Conservation (phyloP, 2,888 invertebrate genomes). For the Noctua janthe region DNA sequence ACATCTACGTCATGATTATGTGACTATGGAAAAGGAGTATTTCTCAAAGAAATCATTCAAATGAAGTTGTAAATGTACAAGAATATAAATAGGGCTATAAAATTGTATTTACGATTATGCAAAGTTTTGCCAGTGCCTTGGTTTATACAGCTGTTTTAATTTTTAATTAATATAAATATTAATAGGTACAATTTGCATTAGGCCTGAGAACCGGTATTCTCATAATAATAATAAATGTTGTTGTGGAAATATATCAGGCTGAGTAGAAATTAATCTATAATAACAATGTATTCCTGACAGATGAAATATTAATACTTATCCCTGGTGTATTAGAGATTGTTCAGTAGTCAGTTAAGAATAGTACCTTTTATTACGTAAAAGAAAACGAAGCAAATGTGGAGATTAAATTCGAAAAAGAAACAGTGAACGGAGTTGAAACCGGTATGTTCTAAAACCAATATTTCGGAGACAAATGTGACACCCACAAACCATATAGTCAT, state of each 20-base stretch:
- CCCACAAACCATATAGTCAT: too few species aligned
- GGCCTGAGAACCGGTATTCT: slow-evolving; percentile 14
- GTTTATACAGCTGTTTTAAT: slow-evolving; percentile 34
- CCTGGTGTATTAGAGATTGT: not conserved
- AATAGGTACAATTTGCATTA: slow-evolving; percentile 38
- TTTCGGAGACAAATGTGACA: too few species aligned
- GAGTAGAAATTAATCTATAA: not conserved
- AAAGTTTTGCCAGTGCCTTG: slow-evolving; percentile 30
- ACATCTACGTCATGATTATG: not conserved
- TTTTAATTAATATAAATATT: slow-evolving; percentile 50
- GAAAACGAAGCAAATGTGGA: not conserved
- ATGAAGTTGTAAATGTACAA: slow-evolving; percentile 38
- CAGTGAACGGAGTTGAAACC: not conserved
- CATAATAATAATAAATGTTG: not conserved
- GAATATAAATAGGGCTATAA: slow-evolving; percentile 38
- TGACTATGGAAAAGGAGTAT: slow-evolving; percentile 17
- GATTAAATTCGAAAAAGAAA: not conserved
- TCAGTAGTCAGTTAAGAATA: not conserved
- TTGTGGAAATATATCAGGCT: slow-evolving; percentile 1
- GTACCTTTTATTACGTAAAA: not conserved
- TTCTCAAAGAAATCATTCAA: slow-evolving; percentile 26
- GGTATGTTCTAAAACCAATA: not conserved
- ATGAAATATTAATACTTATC: not conserved
- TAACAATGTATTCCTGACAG: not conserved
- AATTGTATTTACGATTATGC: slow-evolving; percentile 41